A percentile compares a stretch with the other conserved stretches of the same genome.
Evolutionary conservation across 1,140 invertebrate genomes (phyloP).

Genomic region (Dryas iulia): DNA sequence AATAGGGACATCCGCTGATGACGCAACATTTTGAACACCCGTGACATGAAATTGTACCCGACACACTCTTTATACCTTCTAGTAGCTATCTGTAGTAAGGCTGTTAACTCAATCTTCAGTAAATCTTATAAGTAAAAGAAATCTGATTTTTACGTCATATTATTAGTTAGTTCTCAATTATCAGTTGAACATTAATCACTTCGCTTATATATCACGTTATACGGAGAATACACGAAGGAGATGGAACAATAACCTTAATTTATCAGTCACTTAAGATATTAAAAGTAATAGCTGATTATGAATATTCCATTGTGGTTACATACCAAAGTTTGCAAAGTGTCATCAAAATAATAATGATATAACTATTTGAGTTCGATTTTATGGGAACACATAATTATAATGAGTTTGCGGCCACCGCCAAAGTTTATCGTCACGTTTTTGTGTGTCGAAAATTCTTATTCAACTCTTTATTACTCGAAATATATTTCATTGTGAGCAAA

Average conservation of each 20-base stretch:
- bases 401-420: conserved; percentile 21
- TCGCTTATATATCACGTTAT: too few species aligned
- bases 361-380: conserved; percentile 38
- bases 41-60: not conserved
- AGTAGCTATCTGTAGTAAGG: not conserved
- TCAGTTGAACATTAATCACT: too few species aligned
- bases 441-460: not conserved
- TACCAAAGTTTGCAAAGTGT: not conserved
- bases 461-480: conserved; percentile 2
- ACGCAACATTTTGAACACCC: conserved; percentile 13
- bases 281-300: too few species aligned
- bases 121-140: too few species aligned
- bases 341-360: not conserved
- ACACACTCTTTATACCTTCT: conserved; percentile 11
- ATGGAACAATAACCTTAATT: too few species aligned
- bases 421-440: conserved; percentile 11
- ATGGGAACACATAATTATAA: conserved; percentile 50
- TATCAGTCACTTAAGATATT: too few species aligned
- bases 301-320: not conserved
- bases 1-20: conserved; percentile 39
- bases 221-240: too few species aligned
- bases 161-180: too few species aligned
- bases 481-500: conserved; percentile 1
- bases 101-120: not conserved
- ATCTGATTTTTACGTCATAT: too few species aligned